A percentile compares a stretch with the other conserved stretches of the same genome.
phyloP scores from a whole-genome alignment of 2,113 vertebrate species.

The Hydrolagus affinis region DNA sequence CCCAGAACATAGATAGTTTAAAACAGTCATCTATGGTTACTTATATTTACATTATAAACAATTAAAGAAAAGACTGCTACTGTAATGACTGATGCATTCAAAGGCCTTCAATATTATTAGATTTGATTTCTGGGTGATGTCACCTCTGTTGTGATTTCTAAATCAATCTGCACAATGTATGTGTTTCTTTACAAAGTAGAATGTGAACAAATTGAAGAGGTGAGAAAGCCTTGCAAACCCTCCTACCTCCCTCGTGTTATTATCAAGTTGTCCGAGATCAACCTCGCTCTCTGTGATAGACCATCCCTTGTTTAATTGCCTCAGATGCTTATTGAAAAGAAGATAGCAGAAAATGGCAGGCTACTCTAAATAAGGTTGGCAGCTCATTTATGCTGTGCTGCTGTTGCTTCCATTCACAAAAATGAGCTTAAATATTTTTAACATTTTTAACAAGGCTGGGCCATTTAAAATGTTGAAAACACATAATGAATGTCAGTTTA shows the following conservation, averaged over 20 bases:
- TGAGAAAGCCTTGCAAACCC: no score
- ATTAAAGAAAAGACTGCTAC: no score
- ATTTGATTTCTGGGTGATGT: not conserved
- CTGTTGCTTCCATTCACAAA: not conserved
- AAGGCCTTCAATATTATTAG: not conserved
- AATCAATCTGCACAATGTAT: no score
- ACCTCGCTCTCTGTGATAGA: no score
- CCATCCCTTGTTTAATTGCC: no score
- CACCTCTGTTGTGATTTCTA: no score
- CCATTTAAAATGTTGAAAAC: constrained; percentile 2
- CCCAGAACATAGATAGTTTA: no score
- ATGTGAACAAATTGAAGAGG: not conserved
- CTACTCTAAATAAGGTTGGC: not conserved
- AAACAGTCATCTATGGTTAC: no score
- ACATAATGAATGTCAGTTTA: not conserved
- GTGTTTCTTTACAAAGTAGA: not conserved
- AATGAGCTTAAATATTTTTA: not conserved
- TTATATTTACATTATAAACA: no score
- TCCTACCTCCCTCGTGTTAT: no score
- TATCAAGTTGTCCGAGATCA: no score
- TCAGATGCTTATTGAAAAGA: not conserved
- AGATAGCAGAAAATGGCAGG: not conserved
- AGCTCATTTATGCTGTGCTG: not conserved
- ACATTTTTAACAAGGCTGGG: not conserved
- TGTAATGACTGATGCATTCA: no score